phyloP scores from a whole-genome alignment of 2,113 vertebrate genomes.

The Leucoraja erinaceus region DNA sequence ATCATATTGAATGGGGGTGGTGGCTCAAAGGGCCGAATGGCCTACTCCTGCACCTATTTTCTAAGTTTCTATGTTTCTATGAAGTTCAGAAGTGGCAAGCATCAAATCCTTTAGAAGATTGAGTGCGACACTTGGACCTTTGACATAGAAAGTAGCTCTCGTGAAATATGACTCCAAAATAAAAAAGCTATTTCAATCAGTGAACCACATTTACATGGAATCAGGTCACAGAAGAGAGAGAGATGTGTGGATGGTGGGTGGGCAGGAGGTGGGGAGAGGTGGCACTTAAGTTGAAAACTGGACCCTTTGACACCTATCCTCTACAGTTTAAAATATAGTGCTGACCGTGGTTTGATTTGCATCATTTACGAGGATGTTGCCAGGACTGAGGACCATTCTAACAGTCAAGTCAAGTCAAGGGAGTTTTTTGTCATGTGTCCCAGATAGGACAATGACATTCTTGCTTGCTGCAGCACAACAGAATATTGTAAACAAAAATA shows the following conservation, averaged over 20 bases:
- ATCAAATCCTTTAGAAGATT: background rate
- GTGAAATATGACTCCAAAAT: background rate
- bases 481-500: too few relatives aligned
- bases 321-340: background rate
- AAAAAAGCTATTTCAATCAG: background rate
- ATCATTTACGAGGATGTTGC: background rate
- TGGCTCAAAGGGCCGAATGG: too few relatives aligned
- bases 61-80: too few relatives aligned
- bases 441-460: too few relatives aligned
- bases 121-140: background rate
- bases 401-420: too few relatives aligned
- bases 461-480: too few relatives aligned
- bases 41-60: too few relatives aligned
- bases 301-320: background rate
- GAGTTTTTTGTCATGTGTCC: too few relatives aligned
- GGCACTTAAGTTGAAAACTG: background rate
- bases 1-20: too few relatives aligned
- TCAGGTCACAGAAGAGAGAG: background rate
- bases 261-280: background rate
- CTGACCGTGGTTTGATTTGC: background rate
- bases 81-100: background rate
- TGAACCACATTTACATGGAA: background rate
- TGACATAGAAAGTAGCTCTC: background rate
- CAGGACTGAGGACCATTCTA: too few relatives aligned
- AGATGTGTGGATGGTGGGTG: background rate